phyloP scores from a whole-genome alignment of 2,797 vertebrate genomes.

The Peromyscus melanophrys region DNA sequence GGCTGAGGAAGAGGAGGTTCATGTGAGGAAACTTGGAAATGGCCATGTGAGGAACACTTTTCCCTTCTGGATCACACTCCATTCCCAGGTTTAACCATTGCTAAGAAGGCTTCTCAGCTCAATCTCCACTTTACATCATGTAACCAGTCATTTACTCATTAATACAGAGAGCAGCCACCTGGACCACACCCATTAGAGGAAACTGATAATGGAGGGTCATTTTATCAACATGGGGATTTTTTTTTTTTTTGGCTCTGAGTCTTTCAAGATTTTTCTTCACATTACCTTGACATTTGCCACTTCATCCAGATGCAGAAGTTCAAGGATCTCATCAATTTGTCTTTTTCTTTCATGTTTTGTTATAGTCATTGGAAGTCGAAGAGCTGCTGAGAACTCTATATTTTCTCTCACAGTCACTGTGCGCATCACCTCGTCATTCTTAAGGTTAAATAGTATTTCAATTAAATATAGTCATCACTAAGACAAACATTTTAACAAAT shows the following conservation, averaged over 20 bases:
- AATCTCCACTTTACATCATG: neutral
- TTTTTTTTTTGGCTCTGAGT: neutral
- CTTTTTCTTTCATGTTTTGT: conserved; percentile 91
- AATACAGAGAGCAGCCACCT: neutral
- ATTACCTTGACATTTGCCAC: conserved; percentile 95
- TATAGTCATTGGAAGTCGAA: conserved; percentile 93
- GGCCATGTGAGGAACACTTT: neutral
- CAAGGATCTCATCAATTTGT: conserved; percentile 92
- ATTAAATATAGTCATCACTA: neutral
- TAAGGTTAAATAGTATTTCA: neutral
- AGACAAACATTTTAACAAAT: neutral
- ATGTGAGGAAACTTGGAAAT: neutral
- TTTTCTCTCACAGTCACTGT: conserved; percentile 97
- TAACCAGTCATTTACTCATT: neutral
- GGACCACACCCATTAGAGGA: neutral
- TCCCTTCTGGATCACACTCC: neutral
- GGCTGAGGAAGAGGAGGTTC: neutral
- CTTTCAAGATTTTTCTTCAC: neutral
- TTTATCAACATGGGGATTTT: neutral
- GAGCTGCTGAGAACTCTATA: conserved; percentile 95
- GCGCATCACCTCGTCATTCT: conserved; percentile 98
- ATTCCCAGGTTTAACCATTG: no score
- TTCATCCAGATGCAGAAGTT: conserved; percentile 94
- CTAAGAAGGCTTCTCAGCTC: neutral
- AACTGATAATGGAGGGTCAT: neutral